A percentile compares a stretch with the other conserved stretches of the same genome.
Conservation (phyloP, 2,113 vertebrate species). For the Daboia siamensis region DNA sequence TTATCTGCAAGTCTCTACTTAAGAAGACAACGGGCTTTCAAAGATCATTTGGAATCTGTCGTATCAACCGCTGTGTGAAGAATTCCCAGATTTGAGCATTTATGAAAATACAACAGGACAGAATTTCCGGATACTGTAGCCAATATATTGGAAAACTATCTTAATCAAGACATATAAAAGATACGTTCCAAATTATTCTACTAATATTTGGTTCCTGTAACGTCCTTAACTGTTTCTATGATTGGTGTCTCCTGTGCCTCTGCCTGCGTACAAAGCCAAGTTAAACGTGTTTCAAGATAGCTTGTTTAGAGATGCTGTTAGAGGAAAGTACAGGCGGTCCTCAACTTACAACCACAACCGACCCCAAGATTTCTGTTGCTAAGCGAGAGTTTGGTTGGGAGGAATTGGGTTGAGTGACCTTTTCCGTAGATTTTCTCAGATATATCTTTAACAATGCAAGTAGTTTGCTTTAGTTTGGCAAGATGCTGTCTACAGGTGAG, state of each 20-base stretch:
- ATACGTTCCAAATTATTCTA: background rate
- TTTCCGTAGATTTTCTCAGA: no score
- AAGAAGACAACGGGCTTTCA: background rate
- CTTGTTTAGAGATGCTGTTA: background rate
- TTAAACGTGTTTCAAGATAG: background rate
- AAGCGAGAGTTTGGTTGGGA: no score
- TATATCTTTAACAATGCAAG: no score
- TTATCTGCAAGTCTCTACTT: background rate
- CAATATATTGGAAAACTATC: background rate
- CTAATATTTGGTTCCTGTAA: background rate
- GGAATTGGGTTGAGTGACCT: no score
- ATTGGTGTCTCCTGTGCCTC: background rate
- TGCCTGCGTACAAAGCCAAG: background rate
- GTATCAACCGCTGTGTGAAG: background rate
- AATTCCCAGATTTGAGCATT: background rate
- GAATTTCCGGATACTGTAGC: background rate
- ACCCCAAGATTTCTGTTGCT: no score
- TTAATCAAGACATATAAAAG: background rate
- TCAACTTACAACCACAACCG: no score
- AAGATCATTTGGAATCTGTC: background rate
- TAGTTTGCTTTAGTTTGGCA: no score
- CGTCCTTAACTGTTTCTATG: background rate
- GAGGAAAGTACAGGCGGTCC: no score
- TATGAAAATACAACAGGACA: background rate
- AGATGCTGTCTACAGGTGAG: no score